phyloP scores from a whole-genome alignment of 2,113 vertebrate species.

The Accipiter virgatus region DNA sequence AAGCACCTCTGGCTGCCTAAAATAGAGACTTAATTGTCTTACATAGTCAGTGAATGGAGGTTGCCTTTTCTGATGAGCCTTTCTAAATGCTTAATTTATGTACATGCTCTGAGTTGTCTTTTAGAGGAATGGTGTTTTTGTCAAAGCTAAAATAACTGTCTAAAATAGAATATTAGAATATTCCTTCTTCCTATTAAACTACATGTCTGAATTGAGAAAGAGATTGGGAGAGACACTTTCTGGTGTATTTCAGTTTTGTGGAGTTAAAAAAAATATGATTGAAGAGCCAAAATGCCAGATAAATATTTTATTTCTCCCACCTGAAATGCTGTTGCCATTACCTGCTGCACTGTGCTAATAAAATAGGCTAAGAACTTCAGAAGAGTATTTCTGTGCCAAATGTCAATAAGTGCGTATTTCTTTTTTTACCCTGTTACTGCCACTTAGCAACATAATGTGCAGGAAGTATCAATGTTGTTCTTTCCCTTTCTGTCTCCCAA shows the following conservation, averaged over 20 bases:
- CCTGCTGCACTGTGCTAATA: neutral
- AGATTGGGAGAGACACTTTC: neutral
- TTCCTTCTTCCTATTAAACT: neutral
- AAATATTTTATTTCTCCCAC: neutral
- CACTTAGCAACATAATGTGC: neutral
- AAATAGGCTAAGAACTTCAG: neutral
- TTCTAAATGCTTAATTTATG: neutral
- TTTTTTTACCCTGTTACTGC: neutral
- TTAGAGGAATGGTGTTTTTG: neutral
- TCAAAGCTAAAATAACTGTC: neutral
- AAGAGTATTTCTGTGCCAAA: neutral
- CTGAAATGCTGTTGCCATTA: neutral
- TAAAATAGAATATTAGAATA: neutral
- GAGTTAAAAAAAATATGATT: neutral
- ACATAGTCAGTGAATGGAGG: neutral
- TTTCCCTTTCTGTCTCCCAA: slow-evolving; percentile 43
- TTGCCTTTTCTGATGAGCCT: neutral
- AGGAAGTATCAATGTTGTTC: slow-evolving; percentile 45
- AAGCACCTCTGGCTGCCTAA: neutral
- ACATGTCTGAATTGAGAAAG: neutral
- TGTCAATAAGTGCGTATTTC: neutral
- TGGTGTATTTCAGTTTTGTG: neutral
- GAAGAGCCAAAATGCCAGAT: neutral
- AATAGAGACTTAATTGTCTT: neutral
- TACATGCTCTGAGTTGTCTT: neutral